These are phyloP conservation scores for Parasteatoda lunata DNA, from an alignment of 2,888 invertebrate species.

Conservation along the genomic window DNA sequence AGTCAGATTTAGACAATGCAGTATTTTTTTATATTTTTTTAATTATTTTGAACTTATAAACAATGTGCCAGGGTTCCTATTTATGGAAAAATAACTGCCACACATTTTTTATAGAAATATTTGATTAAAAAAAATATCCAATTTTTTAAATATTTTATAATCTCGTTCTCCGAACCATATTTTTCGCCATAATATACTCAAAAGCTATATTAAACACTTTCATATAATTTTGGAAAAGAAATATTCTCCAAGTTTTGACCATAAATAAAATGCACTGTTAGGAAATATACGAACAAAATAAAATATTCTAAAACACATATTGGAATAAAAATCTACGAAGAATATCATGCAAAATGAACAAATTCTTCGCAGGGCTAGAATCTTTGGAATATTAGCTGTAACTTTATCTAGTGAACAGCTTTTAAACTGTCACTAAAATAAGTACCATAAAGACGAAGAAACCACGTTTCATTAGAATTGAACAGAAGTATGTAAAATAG, in stretches of 20 bases:
- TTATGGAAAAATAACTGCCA: neutral
- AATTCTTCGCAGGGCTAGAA: slow-evolving; percentile 51
- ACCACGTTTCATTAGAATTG: slow-evolving; percentile 54
- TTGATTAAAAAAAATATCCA: neutral
- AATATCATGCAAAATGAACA: slow-evolving; percentile 28
- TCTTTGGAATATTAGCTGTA: slow-evolving; percentile 62
- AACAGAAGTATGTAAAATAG: neutral
- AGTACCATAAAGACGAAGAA: slow-evolving; percentile 27
- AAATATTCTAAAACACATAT: neutral
- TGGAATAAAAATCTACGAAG: slow-evolving; percentile 37
- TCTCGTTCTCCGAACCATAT: slow-evolving; percentile 41
- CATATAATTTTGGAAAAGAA: slow-evolving; percentile 5
- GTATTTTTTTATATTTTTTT: too few relatives aligned
- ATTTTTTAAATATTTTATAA: neutral
- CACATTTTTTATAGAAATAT: neutral
- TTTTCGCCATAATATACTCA: slow-evolving; percentile 51
- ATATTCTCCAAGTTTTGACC: neutral
- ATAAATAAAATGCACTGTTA: neutral
- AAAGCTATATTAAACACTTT: slow-evolving; percentile 28
- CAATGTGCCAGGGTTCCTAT: neutral
- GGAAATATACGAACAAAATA: neutral
- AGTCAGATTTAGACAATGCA: too few relatives aligned
- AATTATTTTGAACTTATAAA: too few relatives aligned
- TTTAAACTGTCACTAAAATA: slow-evolving; percentile 38
- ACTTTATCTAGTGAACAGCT: slow-evolving; percentile 56